These are phyloP conservation scores for Xenopus borealis DNA, from an alignment of 2,113 vertebrate species.

Conservation along the genomic window DNA sequence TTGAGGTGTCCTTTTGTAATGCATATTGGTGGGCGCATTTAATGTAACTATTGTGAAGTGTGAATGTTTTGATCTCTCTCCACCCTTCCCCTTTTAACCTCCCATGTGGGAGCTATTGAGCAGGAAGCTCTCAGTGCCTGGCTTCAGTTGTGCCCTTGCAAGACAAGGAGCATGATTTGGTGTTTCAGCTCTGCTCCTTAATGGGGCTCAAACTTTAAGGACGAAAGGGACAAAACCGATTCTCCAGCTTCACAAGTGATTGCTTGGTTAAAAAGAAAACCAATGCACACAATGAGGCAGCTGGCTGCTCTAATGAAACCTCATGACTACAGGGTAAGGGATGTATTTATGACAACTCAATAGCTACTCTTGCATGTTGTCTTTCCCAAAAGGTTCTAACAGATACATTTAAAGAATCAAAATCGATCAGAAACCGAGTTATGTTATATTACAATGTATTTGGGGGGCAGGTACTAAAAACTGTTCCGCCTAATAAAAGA, in stretches of 20 bases:
- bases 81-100: conserved; percentile 60
- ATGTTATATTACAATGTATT: conserved; percentile 13
- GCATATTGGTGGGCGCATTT: conserved; percentile 53
- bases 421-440: conserved; percentile 49
- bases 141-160: conserved; percentile 49
- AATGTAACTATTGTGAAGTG: conserved; percentile 59
- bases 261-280: conserved; percentile 62
- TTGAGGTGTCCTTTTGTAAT: conserved; percentile 44
- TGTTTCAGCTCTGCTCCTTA: conserved; percentile 54
- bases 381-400: conserved; percentile 61
- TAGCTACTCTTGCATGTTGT: conserved; percentile 67
- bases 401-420: conserved; percentile 63
- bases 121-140: conserved; percentile 54
- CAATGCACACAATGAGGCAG: conserved; percentile 71
- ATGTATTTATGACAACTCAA: conserved; percentile 64
- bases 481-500: no score
- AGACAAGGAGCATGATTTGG: conserved; percentile 54
- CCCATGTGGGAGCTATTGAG: conserved; percentile 55
- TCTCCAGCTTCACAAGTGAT: conserved; percentile 62
- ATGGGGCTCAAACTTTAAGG: conserved; percentile 70
- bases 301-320: conserved; percentile 72
- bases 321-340: conserved; percentile 63
- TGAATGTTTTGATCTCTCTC: conserved; percentile 56
- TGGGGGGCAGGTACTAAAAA: neutral
- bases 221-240: conserved; percentile 69